These are phyloP conservation scores for Cyprinodon tularosa DNA, from an alignment of 2,113 vertebrate species.

Conservation along the genomic window DNA sequence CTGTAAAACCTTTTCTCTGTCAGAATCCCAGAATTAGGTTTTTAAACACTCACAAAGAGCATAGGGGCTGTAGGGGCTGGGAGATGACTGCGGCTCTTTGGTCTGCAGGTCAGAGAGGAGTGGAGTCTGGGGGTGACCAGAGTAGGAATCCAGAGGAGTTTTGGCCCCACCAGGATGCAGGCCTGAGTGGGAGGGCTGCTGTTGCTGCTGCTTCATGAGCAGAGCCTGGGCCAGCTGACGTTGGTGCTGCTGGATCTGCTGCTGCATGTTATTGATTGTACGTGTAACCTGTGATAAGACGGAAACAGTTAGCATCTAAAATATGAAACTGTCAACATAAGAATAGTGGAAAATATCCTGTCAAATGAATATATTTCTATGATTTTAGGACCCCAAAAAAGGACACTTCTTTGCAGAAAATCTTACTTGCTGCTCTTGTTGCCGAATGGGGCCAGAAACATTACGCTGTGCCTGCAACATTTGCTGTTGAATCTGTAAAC, in stretches of 20 bases:
- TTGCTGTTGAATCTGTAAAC: constrained; percentile 99
- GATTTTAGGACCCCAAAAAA: not conserved
- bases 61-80: constrained; percentile 92
- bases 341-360: not conserved
- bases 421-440: constrained; percentile 99
- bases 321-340: not conserved
- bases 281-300: constrained; percentile 89
- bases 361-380: not conserved
- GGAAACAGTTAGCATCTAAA: constrained; percentile 6
- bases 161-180: constrained; percentile 93
- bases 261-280: constrained; percentile 99
- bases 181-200: constrained; percentile 84
- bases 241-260: constrained; percentile 99
- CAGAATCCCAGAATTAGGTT: not conserved
- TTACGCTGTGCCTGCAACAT: constrained; percentile 99
- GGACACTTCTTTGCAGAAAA: not conserved
- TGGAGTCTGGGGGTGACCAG: constrained; percentile 89
- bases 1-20: not conserved
- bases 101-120: constrained; percentile 96
- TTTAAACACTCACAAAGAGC: constrained; percentile 86
- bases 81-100: constrained; percentile 98
- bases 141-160: constrained; percentile 92
- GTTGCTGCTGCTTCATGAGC: constrained; percentile 93
- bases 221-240: constrained; percentile 99
- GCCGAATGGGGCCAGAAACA: constrained; percentile 97